These are phyloP conservation scores for Egretta garzetta DNA, from an alignment of 2,113 vertebrate species.

Conservation along the genomic window DNA sequence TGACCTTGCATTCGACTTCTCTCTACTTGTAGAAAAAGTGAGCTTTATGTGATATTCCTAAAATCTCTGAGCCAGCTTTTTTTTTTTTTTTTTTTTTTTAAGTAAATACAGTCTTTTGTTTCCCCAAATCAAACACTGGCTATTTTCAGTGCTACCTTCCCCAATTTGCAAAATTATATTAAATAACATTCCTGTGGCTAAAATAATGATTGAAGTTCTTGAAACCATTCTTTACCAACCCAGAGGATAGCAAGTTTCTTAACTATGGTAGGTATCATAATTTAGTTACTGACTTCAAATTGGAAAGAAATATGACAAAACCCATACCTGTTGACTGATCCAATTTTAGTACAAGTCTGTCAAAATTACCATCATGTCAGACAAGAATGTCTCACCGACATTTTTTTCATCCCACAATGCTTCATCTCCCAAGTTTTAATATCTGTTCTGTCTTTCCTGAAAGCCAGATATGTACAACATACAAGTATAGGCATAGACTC, in stretches of 20 bases:
- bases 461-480: background rate
- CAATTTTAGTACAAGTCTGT: background rate
- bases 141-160: background rate
- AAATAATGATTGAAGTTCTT: background rate
- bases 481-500: background rate
- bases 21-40: background rate
- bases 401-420: background rate
- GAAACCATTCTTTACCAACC: background rate
- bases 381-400: background rate
- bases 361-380: background rate
- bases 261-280: background rate
- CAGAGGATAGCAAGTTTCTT: background rate
- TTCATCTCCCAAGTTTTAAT: background rate
- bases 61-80: background rate
- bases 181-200: background rate
- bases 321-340: accelerated
- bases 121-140: background rate
- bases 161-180: background rate
- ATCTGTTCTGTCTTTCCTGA: background rate
- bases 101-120: background rate
- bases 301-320: background rate
- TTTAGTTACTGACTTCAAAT: background rate
- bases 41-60: background rate
- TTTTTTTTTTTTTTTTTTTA: background rate
- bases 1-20: background rate